Base-by-base conservation (phyloP, 2,888 invertebrate genomes). In the Megastigmus dorsalis region DNA sequence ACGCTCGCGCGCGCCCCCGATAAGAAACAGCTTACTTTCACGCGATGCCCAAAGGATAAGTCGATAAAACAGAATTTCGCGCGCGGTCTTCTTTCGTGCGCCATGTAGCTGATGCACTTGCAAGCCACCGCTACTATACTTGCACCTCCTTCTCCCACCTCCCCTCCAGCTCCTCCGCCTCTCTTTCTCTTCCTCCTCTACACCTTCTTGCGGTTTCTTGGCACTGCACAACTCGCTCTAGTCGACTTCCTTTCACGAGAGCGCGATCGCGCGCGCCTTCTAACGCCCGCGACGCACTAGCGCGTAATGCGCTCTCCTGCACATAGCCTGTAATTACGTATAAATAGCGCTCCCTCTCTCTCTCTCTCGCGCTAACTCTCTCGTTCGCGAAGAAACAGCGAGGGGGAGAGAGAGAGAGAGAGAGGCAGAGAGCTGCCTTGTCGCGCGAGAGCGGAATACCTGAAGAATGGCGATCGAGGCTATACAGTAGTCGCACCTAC, bases 321-420 rank as follows among this genome's bases (percentile, higher is more conserved):
- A 30, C 33, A 33, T 15, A 55, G 30, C 45, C 43, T 55, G 48
- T 68, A 68, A 68, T 68, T 68, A 57, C 67, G 45, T 48, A 57
- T 68, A 68, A 68, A 68, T 68, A 68, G 66, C 52, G n/a, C n/a
- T n/a, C n/a, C n/a, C n/a, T n/a, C n/a, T n/a, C n/a, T n/a, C n/a
- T n/a, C n/a, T n/a, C n/a, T n/a, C n/a, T n/a, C n/a, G n/a, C n/a
- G n/a, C n/a, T n/a, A n/a, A n/a, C n/a, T n/a, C n/a, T n/a, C n/a
- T 5, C n/a, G 6, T 13, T 28, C 43, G 23, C 28, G 13, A 55
- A 52, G 48, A 15, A 52, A n/a, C n/a, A n/a, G n/a, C n/a, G n/a
- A n/a, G n/a, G n/a, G n/a, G n/a, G n/a, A n/a, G n/a, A n/a, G n/a
- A n/a, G n/a, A n/a, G n/a, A n/a, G n/a, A n/a, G n/a, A n/a, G n/a